These are phyloP conservation scores for Acleris emargana DNA, from an alignment of 2,888 invertebrate species.

Conservation along the genomic window DNA sequence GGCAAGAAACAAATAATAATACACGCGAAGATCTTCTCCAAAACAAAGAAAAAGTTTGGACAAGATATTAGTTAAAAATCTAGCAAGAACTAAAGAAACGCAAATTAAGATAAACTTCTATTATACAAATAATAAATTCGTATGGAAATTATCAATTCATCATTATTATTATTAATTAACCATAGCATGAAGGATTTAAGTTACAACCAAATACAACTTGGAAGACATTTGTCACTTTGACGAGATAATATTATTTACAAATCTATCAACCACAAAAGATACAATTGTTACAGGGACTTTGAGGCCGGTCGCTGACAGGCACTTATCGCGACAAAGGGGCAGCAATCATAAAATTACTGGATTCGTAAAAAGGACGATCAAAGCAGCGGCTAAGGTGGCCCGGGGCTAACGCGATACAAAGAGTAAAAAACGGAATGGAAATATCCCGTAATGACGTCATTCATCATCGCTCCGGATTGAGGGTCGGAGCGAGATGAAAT, in stretches of 20 bases:
- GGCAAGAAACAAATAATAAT: neutral
- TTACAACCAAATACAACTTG: too few species aligned
- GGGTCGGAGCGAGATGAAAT: slow-evolving; percentile 14
- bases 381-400: slow-evolving; percentile 55
- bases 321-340: slow-evolving; percentile 52
- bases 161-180: too few species aligned
- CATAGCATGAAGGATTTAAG: too few species aligned
- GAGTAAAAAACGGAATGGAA: slow-evolving; percentile 48
- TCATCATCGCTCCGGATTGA: slow-evolving; percentile 50
- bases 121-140: too few species aligned
- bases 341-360: slow-evolving; percentile 59
- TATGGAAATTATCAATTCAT: too few species aligned
- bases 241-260: slow-evolving; percentile 20
- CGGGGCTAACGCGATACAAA: slow-evolving; percentile 54
- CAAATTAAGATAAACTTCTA: too few species aligned
- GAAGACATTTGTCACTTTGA: neutral
- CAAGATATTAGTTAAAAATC: too few species aligned
- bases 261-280: slow-evolving; percentile 27
- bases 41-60: too few species aligned
- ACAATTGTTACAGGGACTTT: slow-evolving; percentile 40
- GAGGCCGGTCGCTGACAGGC: slow-evolving; percentile 53
- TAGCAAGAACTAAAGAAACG: too few species aligned
- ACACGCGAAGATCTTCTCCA: neutral
- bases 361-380: slow-evolving; percentile 62
- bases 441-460: slow-evolving; percentile 55